phyloP scores from a whole-genome alignment of 2,888 invertebrate genomes.

The Phorcus lineatus region DNA sequence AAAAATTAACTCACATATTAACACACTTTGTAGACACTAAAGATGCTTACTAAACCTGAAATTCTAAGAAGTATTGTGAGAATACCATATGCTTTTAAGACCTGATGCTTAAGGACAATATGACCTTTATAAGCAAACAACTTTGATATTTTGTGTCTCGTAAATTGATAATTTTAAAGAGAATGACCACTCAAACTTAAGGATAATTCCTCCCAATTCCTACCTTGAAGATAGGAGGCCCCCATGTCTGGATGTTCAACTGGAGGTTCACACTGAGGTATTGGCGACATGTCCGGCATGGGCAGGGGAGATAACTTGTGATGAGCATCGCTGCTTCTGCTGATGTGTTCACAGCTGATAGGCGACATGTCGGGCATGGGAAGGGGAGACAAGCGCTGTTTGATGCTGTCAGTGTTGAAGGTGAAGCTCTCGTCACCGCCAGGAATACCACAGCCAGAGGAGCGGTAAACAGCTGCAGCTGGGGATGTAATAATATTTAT shows the following conservation, averaged over 20 bases:
- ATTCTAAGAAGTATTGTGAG: too few species aligned
- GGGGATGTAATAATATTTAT: too few species aligned
- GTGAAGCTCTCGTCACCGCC: background rate
- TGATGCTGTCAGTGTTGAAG: background rate
- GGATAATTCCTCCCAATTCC: background rate
- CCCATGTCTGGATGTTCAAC: conserved; percentile 29
- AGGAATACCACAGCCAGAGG: background rate
- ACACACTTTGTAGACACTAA: too few species aligned
- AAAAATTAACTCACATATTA: too few species aligned
- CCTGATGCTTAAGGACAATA: too few species aligned
- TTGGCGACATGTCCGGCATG: conserved; percentile 22
- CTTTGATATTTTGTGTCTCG: too few species aligned
- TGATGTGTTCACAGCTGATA: background rate
- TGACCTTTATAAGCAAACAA: too few species aligned
- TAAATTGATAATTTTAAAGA: too few species aligned
- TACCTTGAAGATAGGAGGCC: conserved; percentile 50
- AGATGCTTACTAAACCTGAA: too few species aligned
- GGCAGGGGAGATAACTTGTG: conserved; percentile 21
- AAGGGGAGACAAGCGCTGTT: background rate
- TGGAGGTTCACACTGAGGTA: background rate
- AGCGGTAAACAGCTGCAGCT: background rate
- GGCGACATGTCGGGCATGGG: conserved; percentile 29
- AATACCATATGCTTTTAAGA: too few species aligned
- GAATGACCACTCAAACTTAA: too few species aligned
- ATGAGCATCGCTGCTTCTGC: background rate